Evolutionary conservation across 2,888 invertebrate genomes (phyloP), one percentile per base, ranked within the genome.

Genomic region (Tuta absoluta): DNA sequence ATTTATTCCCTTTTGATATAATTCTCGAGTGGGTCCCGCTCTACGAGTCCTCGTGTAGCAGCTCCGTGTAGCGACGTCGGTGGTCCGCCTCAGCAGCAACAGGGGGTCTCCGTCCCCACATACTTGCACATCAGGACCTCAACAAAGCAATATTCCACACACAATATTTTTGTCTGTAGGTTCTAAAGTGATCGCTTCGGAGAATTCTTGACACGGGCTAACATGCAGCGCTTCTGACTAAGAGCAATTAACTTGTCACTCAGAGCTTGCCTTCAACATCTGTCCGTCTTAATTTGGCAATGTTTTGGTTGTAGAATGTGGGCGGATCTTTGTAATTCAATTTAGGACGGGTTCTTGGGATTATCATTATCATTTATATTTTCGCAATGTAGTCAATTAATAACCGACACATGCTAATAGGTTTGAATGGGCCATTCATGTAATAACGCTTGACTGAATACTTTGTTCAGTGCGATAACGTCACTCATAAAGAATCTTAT

Each of bases 21-120:
- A 63, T 41, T 45, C 10, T 60, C 21, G 45, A 41, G 60, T 24
- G 21, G 14, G 38, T 41, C 38, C 23, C 45, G 21, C 60, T 45
- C 60, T 45, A 11, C n/a, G n/a, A 33, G 17, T n/a, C 57, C 37
- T 17, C 11, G 37, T 49, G 49, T 14, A n/a, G 28, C 62, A 51
- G 56, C 65, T 63, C 38, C 38, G 33, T 61, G 71, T 72, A 63
- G 41, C 81, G 68, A 68, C 75, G 73, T 72, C 69, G 81, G 81
- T 81, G 81, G 81, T 81, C 81, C 72, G 67, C 59, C 51, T 66
- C 37, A 48, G 28, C 71, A 21, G 45, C 69, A 65, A 69, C 71
- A 73, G 77, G 77, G 73, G 78, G 75, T 66, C 75, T 66, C 67
- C 65, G 66, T 68, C 66, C 63, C 61, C 61, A 49, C 61, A 24